These are phyloP conservation scores for Rattus norvegicus DNA, from an alignment of 2,113 vertebrate genomes.

Conservation along the genomic window GRCr8 NC_086034.1:38820001-38820500, in stretches of 20 bases:
- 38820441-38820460: no score
- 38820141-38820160: neutral
- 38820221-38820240: neutral
- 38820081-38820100: neutral
- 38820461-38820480: no score
- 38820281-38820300: neutral
- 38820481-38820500: no score
- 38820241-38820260: neutral
- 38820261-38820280: neutral
- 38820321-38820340: neutral
- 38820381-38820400: neutral
- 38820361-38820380: neutral
- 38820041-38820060: neutral
- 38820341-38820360: neutral
- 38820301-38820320: neutral
- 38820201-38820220: constrained; percentile 13
- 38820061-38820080: neutral
- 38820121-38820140: neutral
- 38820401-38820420: neutral
- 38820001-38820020: neutral
- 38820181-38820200: neutral
- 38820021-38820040: neutral
- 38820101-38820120: neutral
- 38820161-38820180: neutral
- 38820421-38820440: no score